These are phyloP conservation scores for Mareca penelope DNA, from an alignment of 2,797 vertebrate species.

Conservation along the genomic window DNA sequence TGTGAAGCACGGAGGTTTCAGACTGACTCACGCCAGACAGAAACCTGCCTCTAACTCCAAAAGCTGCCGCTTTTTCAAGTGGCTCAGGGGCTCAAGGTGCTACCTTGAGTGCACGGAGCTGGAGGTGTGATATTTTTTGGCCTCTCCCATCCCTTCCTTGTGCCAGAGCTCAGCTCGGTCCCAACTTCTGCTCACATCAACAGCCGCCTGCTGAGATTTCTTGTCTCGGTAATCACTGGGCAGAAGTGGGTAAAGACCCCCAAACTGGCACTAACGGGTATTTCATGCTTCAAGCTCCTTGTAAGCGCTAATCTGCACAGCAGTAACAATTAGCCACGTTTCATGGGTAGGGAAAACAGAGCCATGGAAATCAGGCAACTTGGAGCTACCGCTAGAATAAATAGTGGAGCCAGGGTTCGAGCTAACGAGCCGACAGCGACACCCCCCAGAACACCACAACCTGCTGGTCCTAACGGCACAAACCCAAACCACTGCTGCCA, in stretches of 20 bases:
- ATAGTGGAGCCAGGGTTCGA: not conserved
- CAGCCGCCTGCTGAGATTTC: not conserved
- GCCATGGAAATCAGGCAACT: not conserved
- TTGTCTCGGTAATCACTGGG: not conserved
- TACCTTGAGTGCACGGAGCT: not conserved
- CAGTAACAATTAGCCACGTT: rapidly evolving
- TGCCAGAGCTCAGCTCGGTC: not conserved
- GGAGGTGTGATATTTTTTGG: not conserved
- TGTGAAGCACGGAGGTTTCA: not conserved
- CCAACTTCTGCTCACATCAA: not conserved
- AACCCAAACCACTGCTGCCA: not conserved
- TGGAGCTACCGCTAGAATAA: not conserved
- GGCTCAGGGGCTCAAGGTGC: not conserved
- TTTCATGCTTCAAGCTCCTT: not conserved
- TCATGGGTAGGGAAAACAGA: not conserved
- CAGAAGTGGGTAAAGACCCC: not conserved
- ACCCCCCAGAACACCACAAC: not conserved
- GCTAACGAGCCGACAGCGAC: rapidly evolving
- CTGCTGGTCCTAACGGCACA: not conserved
- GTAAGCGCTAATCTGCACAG: not conserved
- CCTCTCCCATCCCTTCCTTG: not conserved
- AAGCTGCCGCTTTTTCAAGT: not conserved
- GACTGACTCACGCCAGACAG: not conserved
- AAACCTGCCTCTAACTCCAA: not conserved
- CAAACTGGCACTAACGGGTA: rapidly evolving